These are phyloP conservation scores for Chironomus tepperi DNA, from an alignment of 1,140 invertebrate genomes.

Conservation along the genomic window DNA sequence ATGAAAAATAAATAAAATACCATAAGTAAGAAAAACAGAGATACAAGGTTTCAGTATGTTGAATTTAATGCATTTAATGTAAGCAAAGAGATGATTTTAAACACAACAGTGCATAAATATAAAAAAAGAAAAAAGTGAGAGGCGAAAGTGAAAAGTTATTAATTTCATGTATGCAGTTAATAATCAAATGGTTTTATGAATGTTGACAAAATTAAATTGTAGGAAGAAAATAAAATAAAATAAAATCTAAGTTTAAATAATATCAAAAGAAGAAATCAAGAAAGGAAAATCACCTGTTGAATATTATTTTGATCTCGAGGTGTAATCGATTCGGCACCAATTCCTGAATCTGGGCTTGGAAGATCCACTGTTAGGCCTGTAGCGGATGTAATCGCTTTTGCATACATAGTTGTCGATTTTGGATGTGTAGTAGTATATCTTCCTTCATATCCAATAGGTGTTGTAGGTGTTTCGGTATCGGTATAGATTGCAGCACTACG, in stretches of 20 bases:
- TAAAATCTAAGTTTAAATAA: background rate
- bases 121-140: background rate
- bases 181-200: background rate
- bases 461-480: slow-evolving; percentile 31
- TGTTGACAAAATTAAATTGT: background rate
- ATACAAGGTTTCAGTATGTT: too few relatives aligned
- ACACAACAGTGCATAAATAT: background rate
- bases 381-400: slow-evolving; percentile 42
- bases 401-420: slow-evolving; percentile 34
- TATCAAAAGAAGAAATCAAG: too few relatives aligned
- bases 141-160: background rate
- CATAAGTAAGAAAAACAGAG: too few relatives aligned
- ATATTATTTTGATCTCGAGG: slow-evolving; percentile 77
- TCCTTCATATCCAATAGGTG: slow-evolving; percentile 35
- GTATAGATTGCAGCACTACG: slow-evolving; percentile 33
- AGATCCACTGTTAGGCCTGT: slow-evolving; percentile 81
- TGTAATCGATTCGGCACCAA: slow-evolving; percentile 82
- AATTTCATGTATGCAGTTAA: background rate
- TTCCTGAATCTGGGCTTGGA: slow-evolving; percentile 84
- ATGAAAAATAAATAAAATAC: too few relatives aligned
- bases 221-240: slow-evolving; percentile 22
- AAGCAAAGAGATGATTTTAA: too few relatives aligned
- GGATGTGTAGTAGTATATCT: slow-evolving; percentile 32
- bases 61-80: too few relatives aligned
- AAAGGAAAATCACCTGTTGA: slow-evolving; percentile 64